phyloP scores from a whole-genome alignment of 2,888 invertebrate species.

The Drosophila planitibia region DNA sequence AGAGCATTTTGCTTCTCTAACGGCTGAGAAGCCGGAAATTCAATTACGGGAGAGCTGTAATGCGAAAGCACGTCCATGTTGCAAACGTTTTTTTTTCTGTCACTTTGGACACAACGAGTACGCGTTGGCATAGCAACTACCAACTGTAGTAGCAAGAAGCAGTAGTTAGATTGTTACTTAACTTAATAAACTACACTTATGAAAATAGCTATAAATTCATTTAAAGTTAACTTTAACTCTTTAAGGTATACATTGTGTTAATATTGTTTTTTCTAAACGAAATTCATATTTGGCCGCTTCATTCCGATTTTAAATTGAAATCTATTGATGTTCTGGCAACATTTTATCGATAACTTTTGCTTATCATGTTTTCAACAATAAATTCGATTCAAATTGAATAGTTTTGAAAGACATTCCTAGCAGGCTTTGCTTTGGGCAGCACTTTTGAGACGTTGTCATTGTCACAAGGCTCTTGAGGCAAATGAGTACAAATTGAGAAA shows the following conservation, averaged over 20 bases:
- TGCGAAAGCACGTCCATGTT: slow-evolving; percentile 85
- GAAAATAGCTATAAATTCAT: background rate
- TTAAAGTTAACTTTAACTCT: background rate
- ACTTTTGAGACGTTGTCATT: slow-evolving; percentile 16
- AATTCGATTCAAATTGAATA: background rate
- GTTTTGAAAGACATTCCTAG: slow-evolving; percentile 4
- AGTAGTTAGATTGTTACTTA: background rate
- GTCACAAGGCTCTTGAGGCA: background rate
- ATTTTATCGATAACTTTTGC: slow-evolving; percentile 16
- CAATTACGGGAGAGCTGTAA: slow-evolving; percentile 85
- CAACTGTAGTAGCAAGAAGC: background rate
- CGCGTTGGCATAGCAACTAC: slow-evolving; percentile 42
- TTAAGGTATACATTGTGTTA: background rate
- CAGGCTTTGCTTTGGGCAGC: slow-evolving; percentile 19
- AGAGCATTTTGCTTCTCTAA: slow-evolving; percentile 82
- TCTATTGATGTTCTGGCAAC: background rate
- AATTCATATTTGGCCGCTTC: background rate
- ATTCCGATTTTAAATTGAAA: background rate
- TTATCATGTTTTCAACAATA: background rate
- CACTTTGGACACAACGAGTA: slow-evolving; percentile 7
- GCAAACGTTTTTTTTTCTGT: too few relatives aligned
- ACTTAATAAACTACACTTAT: background rate
- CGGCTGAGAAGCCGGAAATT: slow-evolving; percentile 86
- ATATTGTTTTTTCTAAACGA: background rate
- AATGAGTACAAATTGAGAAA: slow-evolving; percentile 7